Evolutionary conservation across 53 echinoderm and acorn worm species (phyloP), one percentile per base, ranked within the genome.

Genomic region (Hippasteria phrygiana): DNA sequence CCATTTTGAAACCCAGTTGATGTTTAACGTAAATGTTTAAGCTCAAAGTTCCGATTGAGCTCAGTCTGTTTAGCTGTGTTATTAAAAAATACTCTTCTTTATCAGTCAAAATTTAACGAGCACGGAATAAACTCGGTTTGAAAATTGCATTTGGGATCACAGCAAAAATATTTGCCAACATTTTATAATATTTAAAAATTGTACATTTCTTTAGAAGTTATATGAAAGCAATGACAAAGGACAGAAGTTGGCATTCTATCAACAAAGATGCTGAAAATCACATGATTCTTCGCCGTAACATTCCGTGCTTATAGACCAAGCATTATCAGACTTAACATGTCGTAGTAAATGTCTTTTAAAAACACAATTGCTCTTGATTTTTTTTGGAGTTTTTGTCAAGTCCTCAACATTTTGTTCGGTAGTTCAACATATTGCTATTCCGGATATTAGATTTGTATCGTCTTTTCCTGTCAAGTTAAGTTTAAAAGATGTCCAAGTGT

Each of bases 41-140:
- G 85, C 85, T 85, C 85, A 85, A 85, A 85, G 85, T 85, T 85
- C 85, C 85, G 85, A 85, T 85, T 85, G 85, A 51, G 85, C 85
- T 51, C 43, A 31, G 85, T 85, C 85, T 71, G 85, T 85, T 63
- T 27, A 56, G 38, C 69, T 67, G 79, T 79, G 17, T 38, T 56
- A 62, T 24, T 59, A 59, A 59, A 59, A 45, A 45, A 7, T 45
- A 45, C 11, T 45, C 5, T 7, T 7, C 46, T 5, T 5, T 45
- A 7, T 7, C 46, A 45, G 5, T 45, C 11, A 45, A 45, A 45
- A 22, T 59, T 59, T 14, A 59, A 59, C 59, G 50, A 85, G 85
- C 85, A 85, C 85, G 70, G 53, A 85, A 71, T 71, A 43, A 16
- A 10, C 47, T 37, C 35, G 36, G 51, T 27, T 50, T 33, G 85